These are phyloP conservation scores for Drosophila seguyi DNA, from an alignment of 1,140 invertebrate genomes.

Conservation along the genomic window DNA sequence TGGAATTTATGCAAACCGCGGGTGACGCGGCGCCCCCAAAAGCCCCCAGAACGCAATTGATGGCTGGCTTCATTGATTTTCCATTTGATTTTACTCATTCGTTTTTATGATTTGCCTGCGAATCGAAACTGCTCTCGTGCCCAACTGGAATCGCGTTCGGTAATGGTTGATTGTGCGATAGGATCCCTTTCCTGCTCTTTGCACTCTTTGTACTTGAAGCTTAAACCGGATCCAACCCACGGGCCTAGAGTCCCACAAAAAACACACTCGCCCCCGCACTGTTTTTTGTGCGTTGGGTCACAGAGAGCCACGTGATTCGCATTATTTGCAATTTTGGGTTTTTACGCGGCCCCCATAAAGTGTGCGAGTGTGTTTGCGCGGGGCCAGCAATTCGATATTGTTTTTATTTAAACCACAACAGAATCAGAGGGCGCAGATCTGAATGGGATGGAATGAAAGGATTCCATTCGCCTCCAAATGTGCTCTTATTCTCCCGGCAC, in stretches of 20 bases:
- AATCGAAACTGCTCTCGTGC: constrained; percentile 73
- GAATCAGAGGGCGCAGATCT: constrained; percentile 28
- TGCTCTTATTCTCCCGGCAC: background rate
- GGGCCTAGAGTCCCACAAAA: constrained; percentile 8
- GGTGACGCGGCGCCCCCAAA: constrained; percentile 37
- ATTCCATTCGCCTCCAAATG: constrained; percentile 5
- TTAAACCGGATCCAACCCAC: background rate
- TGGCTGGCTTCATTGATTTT: constrained; percentile 80
- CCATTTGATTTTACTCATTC: constrained; percentile 82
- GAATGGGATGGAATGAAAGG: constrained; percentile 12
- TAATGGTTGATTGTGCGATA: constrained; percentile 79
- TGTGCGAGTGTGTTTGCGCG: background rate
- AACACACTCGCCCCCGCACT: constrained; percentile 41
- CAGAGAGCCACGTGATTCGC: constrained; percentile 76
- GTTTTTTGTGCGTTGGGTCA: constrained; percentile 46
- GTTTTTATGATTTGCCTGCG: constrained; percentile 83
- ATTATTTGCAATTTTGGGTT: constrained; percentile 81
- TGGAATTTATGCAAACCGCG: constrained; percentile 54
- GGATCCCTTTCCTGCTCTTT: constrained; percentile 51
- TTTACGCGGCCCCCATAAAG: constrained; percentile 68
- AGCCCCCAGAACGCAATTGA: constrained; percentile 57
- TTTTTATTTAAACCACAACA: constrained; percentile 57
- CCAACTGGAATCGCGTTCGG: constrained; percentile 76
- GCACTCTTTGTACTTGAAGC: constrained; percentile 34
- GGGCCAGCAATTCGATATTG: constrained; percentile 41